Evolutionary conservation across 2,113 vertebrate genomes (phyloP), one percentile per base, ranked within the genome.

Genomic region (Apteryx owenii): DNA sequence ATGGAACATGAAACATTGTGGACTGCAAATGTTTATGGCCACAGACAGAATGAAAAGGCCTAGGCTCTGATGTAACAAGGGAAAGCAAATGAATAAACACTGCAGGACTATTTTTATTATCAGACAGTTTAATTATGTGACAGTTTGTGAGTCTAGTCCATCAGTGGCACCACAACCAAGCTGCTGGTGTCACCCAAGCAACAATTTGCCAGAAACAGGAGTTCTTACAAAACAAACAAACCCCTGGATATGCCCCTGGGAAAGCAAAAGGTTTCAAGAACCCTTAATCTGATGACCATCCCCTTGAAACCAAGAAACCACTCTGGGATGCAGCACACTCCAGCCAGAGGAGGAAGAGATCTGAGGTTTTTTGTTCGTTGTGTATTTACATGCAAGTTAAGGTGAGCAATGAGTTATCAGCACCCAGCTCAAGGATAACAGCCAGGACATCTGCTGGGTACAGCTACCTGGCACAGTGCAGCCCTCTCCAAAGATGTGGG

Each of bases 81-180:
- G 89, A 95, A 95, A 91, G 95, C 68, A 93, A 85, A 95, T 40
- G 81, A 94, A 94, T 91, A 95, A 97, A 96, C 85, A 84, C 60
- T 61, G 61, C 11, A 2, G 56, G 82, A 90, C 83, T 96, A 90
- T 90, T 96, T 96, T 97, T 95, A 88, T 94, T 95, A 78, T 73
- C 51, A 83, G 93, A 48, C 79, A 40, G 72, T 95, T 97, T 86
- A 96, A 95, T 97, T 95, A 91, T 4, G 31, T 96, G 96, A 97
- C 76, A 88, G 76, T 90, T 93, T 88, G 85, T 44, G 88, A 90
- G 72, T 81, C 80, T 69, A 42, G 72, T 91, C 95, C 72, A 61
- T 90, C 89, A 84, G 60, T 50, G 75, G 7, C 89, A 80, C 89
- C 40, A 51, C 68, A 80, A 20, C 68, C 76, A 83, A 89, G 69